Evolutionary conservation across 2,888 invertebrate species (phyloP), one percentile per base, ranked within the genome.

Genomic region (Microplitis deprimator): DNA sequence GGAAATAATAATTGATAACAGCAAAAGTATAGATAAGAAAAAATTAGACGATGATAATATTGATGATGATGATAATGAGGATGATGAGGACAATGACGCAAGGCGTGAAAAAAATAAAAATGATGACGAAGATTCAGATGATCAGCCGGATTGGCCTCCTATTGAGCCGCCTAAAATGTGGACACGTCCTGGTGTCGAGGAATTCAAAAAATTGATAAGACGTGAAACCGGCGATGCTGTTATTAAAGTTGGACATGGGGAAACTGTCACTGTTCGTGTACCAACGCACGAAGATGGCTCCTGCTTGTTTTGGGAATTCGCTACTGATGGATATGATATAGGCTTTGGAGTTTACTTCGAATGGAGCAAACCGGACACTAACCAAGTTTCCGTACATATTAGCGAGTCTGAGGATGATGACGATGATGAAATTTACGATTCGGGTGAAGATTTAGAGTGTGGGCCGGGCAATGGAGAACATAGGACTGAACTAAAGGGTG

Each of bases 261-360:
- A 99, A 91, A 98, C 97, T 0, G 96, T 98, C 68, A 99, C 98
- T 69, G 97, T 98, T 84, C 92, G 99, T 61, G 99, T 99, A 74
- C 99, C 99, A 7, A 99, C 99, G 0, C 97, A 98, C 88, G 94
- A 95, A 81, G 95, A 96, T 85, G 99, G 99, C 0, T 94, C 95
- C 1, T 95, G 96, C 85, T 92, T 99, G 61, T 99, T 98, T 91
- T 99, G 99, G 99, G 99, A 99, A 91, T 99, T 99, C 90, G 98
- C 98, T 13, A 99, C 99, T 0, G 99, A 99, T 89, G 94, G 95
- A 88, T 99, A 98, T 87, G 99, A 99, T 89, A 96, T 99, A 85
- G 97, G 95, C 79, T 99, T 99, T 90, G 99, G 99, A 0, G 94
- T 99, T 70, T 98, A 96, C 90, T 99, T 99, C 90, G 99, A 99